Percentiles rank a stretch among this genome's conserved stretches.
Evolutionary conservation across 2,797 vertebrate genomes (phyloP).

Genomic region (Masticophis lateralis): DNA sequence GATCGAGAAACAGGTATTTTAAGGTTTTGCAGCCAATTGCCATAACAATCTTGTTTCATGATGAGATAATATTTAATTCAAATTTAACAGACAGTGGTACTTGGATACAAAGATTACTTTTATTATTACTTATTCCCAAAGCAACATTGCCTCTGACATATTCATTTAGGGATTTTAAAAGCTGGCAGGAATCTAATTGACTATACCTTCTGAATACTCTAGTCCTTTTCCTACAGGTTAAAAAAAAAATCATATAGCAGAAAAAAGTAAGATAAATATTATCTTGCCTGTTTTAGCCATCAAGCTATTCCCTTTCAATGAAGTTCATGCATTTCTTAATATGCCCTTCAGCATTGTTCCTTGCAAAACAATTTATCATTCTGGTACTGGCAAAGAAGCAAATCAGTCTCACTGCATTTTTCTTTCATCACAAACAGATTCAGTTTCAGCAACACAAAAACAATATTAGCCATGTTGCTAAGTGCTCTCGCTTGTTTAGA

Average conservation of each 20-base stretch:
- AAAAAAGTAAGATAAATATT: conserved; percentile 67
- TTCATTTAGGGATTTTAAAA: conserved; percentile 62
- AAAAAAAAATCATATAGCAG: conserved; percentile 55
- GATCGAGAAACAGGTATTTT: not conserved
- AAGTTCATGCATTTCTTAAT: conserved; percentile 64
- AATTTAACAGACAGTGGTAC: conserved; percentile 56
- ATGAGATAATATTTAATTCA: conserved; percentile 63
- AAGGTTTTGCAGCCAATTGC: conserved; percentile 4
- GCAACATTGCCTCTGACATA: conserved; percentile 62
- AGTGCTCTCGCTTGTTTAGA: conserved; percentile 19
- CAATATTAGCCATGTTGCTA: conserved; percentile 1
- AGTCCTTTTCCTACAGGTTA: conserved; percentile 54
- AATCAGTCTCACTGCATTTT: conserved; percentile 45
- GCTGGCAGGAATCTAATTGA: conserved; percentile 67
- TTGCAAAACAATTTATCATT: conserved; percentile 52
- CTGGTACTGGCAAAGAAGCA: conserved; percentile 49
- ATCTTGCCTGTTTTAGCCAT: conserved; percentile 58
- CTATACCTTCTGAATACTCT: conserved; percentile 57
- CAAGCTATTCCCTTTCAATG: conserved; percentile 61
- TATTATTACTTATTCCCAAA: conserved; percentile 58
- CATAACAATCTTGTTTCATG: conserved; percentile 20
- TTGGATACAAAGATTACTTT: conserved; percentile 55
- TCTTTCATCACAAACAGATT: conserved; percentile 32
- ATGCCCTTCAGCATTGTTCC: conserved; percentile 56
- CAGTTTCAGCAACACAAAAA: not conserved